Evolutionary conservation across 2,888 invertebrate genomes (phyloP), one percentile per base, ranked within the genome.

Genomic region (Odontothrips loti): DNA sequence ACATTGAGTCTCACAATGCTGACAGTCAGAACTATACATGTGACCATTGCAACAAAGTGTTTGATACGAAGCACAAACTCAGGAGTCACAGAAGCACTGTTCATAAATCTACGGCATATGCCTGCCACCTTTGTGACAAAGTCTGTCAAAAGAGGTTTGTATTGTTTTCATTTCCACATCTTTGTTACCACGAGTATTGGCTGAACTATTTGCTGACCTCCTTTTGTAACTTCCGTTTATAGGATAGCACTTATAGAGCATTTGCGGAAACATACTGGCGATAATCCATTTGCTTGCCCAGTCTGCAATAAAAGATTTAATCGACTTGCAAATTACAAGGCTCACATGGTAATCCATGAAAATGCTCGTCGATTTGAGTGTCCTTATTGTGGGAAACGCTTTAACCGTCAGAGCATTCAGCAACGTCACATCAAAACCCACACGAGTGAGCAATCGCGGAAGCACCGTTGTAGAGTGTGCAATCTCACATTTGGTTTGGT

Each of bases 401-500:
- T 82, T 80, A 75, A 75, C 23, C 27, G 68, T 1, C 68, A 75
- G 12, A 75, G 68, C 27, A 75, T 75, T 23, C 68, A 75, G 12
- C 68, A 75, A 27, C 68, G 68, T 12, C 68, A 75, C 12, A 75
- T 75, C 23, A 75, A 75, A 75, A 75, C 68, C 27, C 68, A 75
- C 68, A 75, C 68, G 1, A 75, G 11, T 12, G 68, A 75, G 68
- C 68, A 75, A 27, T 75, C 68, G 1, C 9, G 68, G 23, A 75
- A 75, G 68, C 68, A 75, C 23, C 23, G 68, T 9, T 75, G 68
- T 81, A 81, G n/a, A 82, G 82, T 43, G 48, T 81, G 43, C 34
- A 80, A 79, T 12, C 79, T 82, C 23, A 80, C 81, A 27, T 82
- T 81, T 78, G 27, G 75, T 81, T 29, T 82, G 82, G 63, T 78